Evolutionary conservation across 1,140 invertebrate genomes (phyloP), one percentile per base, ranked within the genome.

Genomic region (Matsumurasca onukii): DNA sequence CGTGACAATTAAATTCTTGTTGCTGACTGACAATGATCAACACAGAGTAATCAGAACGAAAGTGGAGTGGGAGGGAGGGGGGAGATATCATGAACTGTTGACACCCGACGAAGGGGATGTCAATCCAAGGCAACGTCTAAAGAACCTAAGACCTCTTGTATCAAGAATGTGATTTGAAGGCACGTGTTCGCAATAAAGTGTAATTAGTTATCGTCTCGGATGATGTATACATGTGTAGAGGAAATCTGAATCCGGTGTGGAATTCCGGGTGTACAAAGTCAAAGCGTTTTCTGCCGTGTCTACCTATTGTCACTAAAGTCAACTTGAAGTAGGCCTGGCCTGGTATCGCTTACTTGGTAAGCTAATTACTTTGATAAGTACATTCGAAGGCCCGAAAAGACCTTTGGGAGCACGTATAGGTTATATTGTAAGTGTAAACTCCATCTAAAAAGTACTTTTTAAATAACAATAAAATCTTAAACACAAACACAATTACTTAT

Each of bases 1-100:
- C n/a, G n/a, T n/a, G n/a, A n/a, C n/a, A n/a, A n/a, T n/a, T n/a
- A n/a, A n/a, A n/a, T n/a, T n/a, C n/a, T n/a, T 63, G n/a, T 20
- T 63, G 5, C 24, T 30, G 29, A 63, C 29, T 63, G 61, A 63
- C 61, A 34, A 63, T 31, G 20, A 63, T 52, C 49, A 63, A n/a
- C 31, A 31, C 39, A 59, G 17, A 25, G 17, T 29, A 25, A 17
- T 31, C 9, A 12, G 3, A 31, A 30, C 9, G 57, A 31, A 63
- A 1, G n/a, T 17, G 61, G 20, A 27, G 31, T 5, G 61, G 57
- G 15, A 24, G 17, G 31, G 31, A 3, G 17, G 3, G 61, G 5
- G 27, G 39, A 31, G 31, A 31, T 31, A 34, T 31, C 31, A 31
- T 63, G 61, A n/a, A 20, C 49, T 52, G 49, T 52, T 52, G 49